A percentile compares a stretch with the other conserved stretches of the same genome.
These are phyloP conservation scores for Eupeodes corollae DNA, from an alignment of 1,140 invertebrate genomes.

Conservation along the genomic window DNA sequence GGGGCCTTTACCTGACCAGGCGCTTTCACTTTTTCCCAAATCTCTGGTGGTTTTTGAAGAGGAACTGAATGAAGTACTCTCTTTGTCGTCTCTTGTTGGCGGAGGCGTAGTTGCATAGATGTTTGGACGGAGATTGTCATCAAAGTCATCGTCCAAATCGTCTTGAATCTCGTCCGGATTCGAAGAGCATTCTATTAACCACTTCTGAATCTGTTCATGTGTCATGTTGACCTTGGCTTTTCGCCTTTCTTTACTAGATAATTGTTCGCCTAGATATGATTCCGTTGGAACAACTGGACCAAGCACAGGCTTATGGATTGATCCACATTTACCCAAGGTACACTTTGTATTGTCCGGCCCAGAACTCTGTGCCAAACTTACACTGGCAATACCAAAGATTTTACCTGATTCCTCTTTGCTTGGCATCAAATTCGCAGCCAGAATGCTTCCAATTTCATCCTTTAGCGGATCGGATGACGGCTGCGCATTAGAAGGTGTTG, in stretches of 20 bases:
- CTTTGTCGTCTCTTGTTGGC: conserved; percentile 25
- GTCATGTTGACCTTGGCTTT: conserved; percentile 61
- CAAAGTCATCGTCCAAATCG: conserved; percentile 40
- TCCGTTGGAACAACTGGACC: conserved; percentile 35
- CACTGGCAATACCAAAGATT: conserved; percentile 38
- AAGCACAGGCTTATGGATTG: conserved; percentile 33
- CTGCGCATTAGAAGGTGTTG: neutral
- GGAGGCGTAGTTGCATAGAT: conserved; percentile 22
- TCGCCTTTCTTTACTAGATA: conserved; percentile 37
- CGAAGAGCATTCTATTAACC: conserved; percentile 51
- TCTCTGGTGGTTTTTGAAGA: conserved; percentile 30
- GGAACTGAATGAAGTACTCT: conserved; percentile 26
- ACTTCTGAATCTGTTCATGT: conserved; percentile 59
- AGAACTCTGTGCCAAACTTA: conserved; percentile 34
- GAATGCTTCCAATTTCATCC: conserved; percentile 30
- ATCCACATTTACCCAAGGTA: conserved; percentile 36
- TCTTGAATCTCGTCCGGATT: conserved; percentile 44
- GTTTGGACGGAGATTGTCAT: conserved; percentile 27
- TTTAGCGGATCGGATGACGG: conserved; percentile 20
- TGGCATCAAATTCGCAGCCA: conserved; percentile 34
- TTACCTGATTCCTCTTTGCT: conserved; percentile 38
- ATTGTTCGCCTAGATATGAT: conserved; percentile 28
- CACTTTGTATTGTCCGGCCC: conserved; percentile 36
- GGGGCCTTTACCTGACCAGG: conserved; percentile 33
- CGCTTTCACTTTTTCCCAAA: conserved; percentile 30